Evolutionary conservation across 2,113 vertebrate genomes (phyloP).

Genomic region (Daboia siamensis): DNA sequence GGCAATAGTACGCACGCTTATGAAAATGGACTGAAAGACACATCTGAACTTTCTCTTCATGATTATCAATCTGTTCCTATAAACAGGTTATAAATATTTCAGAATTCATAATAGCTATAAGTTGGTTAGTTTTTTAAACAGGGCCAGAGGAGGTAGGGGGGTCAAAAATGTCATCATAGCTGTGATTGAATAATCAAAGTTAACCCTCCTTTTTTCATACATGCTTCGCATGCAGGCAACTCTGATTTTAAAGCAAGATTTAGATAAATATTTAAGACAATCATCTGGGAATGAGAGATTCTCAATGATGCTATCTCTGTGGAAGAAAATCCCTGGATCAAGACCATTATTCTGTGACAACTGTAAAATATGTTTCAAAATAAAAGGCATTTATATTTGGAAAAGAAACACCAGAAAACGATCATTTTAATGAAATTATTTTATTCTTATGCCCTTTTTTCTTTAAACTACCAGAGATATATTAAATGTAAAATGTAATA

Average conservation of each 20-base stretch:
- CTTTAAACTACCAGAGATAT: neutral
- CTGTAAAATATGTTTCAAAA: neutral
- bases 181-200: neutral
- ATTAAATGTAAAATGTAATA: neutral
- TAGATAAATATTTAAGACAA: neutral
- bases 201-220: neutral
- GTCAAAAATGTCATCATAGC: neutral
- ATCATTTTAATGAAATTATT: neutral
- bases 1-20: neutral
- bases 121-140: neutral
- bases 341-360: neutral
- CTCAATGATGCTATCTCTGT: neutral
- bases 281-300: neutral
- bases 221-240: neutral
- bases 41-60: neutral
- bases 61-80: neutral
- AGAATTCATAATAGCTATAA: neutral
- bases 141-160: neutral
- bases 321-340: neutral
- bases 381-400: neutral
- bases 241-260: neutral
- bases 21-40: neutral
- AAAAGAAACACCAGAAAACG: neutral
- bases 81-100: slow-evolving; percentile 12
- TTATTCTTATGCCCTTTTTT: neutral